Evolutionary conservation across 2,797 vertebrate genomes (phyloP), one percentile per base, ranked within the genome.

Genomic region (Carapus acus): DNA sequence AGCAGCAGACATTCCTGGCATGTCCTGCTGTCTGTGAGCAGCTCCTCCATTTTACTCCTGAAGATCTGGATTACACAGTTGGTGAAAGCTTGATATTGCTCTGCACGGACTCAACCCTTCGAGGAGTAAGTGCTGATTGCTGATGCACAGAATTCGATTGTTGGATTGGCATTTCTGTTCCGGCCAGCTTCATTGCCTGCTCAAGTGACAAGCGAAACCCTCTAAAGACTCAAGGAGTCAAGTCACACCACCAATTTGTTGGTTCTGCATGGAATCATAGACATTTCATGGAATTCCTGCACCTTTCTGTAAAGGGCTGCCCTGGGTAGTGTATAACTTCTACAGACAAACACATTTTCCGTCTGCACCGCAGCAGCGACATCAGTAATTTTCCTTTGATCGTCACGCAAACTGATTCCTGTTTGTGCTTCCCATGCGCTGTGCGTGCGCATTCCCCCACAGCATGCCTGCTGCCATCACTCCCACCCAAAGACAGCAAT

Each of bases 401-500:
- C 75, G 73, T 79, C 63, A 79, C 69, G 68, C 71, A 79, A 78
- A 84, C 62, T 43, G 43, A 49, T 63, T 65, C 56, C 43, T 61
- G 63, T 68, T 15, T 49, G 56, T 59, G 18, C 44, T 17, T 1
- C 12, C 12, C 12, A 49, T 60, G 43, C 12, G 50, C 54, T 62
- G 67, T 68, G 71, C 14, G 55, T 67, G 55, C 62, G 58, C 54
- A 27, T 76, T 62, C 34, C 57, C 20, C 48, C 13, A 11, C 2
- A 14, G 52, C 46, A 29, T 42, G 27, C 55, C 40, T 54, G 39
- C 54, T 58, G 69, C 55, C 60, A 53, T 51, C 42, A 48, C 59
- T 63, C 38, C 58, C 34, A 51, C 39, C 53, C 55, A 75, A 20
- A 67, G 60, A 45, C 21, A 56, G 58, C 14, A 49, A 70, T 77